Base-by-base conservation (phyloP, 2,888 invertebrate genomes). In the Drosophila anomalipes region DNA sequence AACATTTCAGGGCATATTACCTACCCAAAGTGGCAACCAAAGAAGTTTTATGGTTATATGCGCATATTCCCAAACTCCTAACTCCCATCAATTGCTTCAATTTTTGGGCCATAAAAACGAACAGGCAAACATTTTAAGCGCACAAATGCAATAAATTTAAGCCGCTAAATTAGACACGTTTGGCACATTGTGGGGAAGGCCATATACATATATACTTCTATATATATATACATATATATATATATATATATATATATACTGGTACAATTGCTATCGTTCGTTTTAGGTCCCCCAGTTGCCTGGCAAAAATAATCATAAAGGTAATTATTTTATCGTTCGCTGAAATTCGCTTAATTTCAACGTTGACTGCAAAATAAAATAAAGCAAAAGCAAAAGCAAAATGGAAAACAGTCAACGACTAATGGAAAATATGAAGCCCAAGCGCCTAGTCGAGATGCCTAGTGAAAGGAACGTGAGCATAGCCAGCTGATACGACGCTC, bases 321-420 rank as follows among this genome's bases (percentile, higher is more conserved):
- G 87, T 85, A 87, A 87, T 87, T 87, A 87, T 87, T 87, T 87
- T 83, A 87, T 85, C 86, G 82, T 78, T 83, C 73, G 81, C 75
- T 81, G 75, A 83, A 86, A 85, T 79, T 85, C 84, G 85, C 81
- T 84, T 85, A 85, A 84, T 83, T 85, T 84, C 79, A 35, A 77
- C 70, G 60, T 68, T 51, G 68, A 57, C 66, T 49, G 65, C 59
- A 65, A 58, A 66, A 64, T 69, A 61, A 61, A 53, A 70, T 57
- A 52, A 51, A 44, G 19, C 35, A 39, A 58, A 54, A 44, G 19
- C 35, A 39, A 58, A 54, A 33, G 22, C 39, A 64, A 52, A 56
- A 63, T 47, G 44, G 35, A 49, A 56, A 41, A 44, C 41, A 28
- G 60, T 7, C 52, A 59, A 22, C 54, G 71, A 65, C 81, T 84